Evolutionary conservation across 1,140 invertebrate genomes (phyloP).

Genomic region (Cydia strobilella): DNA sequence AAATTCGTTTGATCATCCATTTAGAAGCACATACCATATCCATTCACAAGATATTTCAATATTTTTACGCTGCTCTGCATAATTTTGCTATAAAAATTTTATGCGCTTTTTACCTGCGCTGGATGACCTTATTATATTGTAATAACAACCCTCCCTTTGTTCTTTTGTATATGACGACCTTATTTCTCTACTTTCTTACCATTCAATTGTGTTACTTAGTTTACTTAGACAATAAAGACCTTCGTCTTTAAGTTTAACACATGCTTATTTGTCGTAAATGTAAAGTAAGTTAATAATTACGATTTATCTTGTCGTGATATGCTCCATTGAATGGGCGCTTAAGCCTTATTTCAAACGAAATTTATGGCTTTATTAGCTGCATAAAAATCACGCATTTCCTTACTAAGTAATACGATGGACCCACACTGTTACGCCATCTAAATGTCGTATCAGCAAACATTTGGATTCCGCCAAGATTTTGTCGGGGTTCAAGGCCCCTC

Average conservation of each 20-base stretch:
- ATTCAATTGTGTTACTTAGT: not conserved
- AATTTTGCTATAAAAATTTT: not conserved
- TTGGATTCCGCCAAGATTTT: slow-evolving; percentile 26
- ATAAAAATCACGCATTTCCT: not conserved
- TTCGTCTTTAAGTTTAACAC: too few relatives aligned
- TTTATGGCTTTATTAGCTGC: not conserved
- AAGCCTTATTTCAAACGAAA: not conserved
- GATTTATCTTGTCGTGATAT: too few relatives aligned
- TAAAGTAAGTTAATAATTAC: too few relatives aligned
- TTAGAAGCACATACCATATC: not conserved
- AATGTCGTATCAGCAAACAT: slow-evolving; percentile 37
- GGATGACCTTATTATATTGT: not conserved
- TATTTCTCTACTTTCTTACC: not conserved
- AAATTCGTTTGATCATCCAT: not conserved
- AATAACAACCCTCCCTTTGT: slow-evolving; percentile 13
- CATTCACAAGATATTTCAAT: not conserved
- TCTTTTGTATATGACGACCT: not conserved
- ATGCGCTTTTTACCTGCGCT: not conserved
- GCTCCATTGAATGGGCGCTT: not conserved
- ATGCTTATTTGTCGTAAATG: too few relatives aligned
- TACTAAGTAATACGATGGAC: slow-evolving; percentile 35
- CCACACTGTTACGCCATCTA: slow-evolving; percentile 40
- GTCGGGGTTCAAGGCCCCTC: slow-evolving; percentile 56
- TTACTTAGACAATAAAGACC: too few relatives aligned
- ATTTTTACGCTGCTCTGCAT: not conserved